Evolutionary conservation across 2,797 vertebrate species (phyloP), one percentile per base, ranked within the genome.

Genomic region (Alauda arvensis): DNA sequence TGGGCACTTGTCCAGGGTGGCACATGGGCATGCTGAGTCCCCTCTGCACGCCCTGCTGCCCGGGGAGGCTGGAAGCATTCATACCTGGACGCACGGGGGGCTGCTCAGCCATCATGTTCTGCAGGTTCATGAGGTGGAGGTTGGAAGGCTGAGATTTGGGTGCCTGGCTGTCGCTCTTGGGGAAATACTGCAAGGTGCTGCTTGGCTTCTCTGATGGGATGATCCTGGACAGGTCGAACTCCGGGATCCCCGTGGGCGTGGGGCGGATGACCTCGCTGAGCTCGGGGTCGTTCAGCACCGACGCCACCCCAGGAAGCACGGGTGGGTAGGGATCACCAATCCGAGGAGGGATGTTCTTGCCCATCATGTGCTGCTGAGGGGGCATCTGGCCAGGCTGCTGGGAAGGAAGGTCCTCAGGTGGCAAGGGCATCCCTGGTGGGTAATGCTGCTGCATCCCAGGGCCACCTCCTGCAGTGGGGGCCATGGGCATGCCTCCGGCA

Each of bases 151-250:
- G 98, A 52, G 96, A 95, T 92, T 97, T 97, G 83, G 98, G 96
- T 72, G 97, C 77, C 94, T 97, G 97, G 85, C 94, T 95, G 93
- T 98, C 98, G 2, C 94, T 98, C 95, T 99, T 99, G 75, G 99
- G 99, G 94, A 99, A 99, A 97, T 99, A 99, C 97, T 99, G 99
- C 90, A 99, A 97, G 59, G 99, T 99, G 98, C 99, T 99, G 95
- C 99, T 99, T 68, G 99, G 99, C 94, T 99, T 99, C 97, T 99
- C 99, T 0, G 99, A 98, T 2, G 99, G 99, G 97, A 99, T 99
- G 97, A 99, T 99, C 90, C 99, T 97, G 39, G 99, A 99, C 43
- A 99, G 97, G 95, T 99, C 99, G 61, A 99, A 99, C 95, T 99
- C 99, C 0, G 99, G 99, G 95, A 99, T 99, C 31, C 99, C 99